Percentiles rank a stretch among this genome's conserved stretches.
Conservation (phyloP, 2,888 invertebrate species). For the Cerastis leucographa region DNA sequence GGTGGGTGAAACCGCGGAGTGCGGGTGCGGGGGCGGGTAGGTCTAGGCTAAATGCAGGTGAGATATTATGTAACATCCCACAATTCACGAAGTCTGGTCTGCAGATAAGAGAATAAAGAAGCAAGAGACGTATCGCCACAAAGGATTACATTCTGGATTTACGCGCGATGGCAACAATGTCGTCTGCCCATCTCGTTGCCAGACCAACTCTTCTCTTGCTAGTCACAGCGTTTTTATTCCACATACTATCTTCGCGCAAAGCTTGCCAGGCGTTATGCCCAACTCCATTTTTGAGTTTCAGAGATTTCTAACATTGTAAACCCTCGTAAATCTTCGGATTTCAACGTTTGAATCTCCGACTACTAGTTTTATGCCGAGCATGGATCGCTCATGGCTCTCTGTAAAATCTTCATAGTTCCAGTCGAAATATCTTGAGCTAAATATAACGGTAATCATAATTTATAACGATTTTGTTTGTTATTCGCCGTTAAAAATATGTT, state of each 20-base stretch:
- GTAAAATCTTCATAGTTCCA: not conserved
- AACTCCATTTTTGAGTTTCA: not conserved
- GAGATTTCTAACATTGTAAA: not conserved
- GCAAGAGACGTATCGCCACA: too few species aligned
- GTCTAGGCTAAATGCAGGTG: too few species aligned
- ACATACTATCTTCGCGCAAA: not conserved
- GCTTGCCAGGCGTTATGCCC: not conserved
- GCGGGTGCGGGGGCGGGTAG: too few species aligned
- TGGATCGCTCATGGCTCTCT: not conserved
- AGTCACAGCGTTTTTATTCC: not conserved
- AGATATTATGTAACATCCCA: too few species aligned
- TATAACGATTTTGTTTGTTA: conserved; percentile 46
- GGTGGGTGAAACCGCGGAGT: too few species aligned
- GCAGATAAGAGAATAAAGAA: too few species aligned
- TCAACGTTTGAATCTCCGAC: not conserved
- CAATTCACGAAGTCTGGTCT: too few species aligned
- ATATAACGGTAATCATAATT: conserved; percentile 43
- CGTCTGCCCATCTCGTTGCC: not conserved
- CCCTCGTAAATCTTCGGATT: not conserved
- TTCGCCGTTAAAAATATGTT: conserved; percentile 55
- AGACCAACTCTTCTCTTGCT: not conserved
- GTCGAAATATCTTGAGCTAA: conserved; percentile 19
- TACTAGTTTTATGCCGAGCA: not conserved
- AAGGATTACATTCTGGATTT: not conserved
- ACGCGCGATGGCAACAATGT: not conserved